These are phyloP conservation scores for Calameuta idolon DNA, from an alignment of 2,888 invertebrate genomes.

Conservation along the genomic window DNA sequence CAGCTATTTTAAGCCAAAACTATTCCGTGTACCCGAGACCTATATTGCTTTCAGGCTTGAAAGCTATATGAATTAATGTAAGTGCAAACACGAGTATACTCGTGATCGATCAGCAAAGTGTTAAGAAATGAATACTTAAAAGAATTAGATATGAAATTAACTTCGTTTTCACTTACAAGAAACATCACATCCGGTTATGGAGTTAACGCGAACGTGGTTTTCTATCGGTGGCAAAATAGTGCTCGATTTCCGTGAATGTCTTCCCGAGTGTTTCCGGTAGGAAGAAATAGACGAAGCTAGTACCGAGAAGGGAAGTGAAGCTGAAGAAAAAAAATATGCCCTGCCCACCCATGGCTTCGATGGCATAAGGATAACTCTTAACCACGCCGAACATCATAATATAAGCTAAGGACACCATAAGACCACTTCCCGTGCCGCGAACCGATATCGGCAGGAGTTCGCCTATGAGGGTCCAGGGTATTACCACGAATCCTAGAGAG, in stretches of 20 bases:
- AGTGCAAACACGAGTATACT: too few relatives aligned
- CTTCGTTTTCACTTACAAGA: background rate
- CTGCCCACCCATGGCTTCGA: conserved; percentile 64
- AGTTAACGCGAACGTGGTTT: background rate
- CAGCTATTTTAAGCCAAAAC: too few relatives aligned
- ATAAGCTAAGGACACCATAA: conserved; percentile 70
- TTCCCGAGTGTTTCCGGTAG: conserved; percentile 73
- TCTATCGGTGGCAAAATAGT: conserved; percentile 55
- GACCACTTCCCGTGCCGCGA: conserved; percentile 69
- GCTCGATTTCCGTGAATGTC: conserved; percentile 70
- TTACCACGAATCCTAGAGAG: conserved; percentile 70
- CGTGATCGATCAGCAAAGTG: too few relatives aligned
- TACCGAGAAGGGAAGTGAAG: conserved; percentile 65
- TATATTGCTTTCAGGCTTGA: too few relatives aligned
- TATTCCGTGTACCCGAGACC: too few relatives aligned
- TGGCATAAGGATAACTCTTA: conserved; percentile 69
- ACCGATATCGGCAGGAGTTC: conserved; percentile 70
- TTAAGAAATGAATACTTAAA: background rate
- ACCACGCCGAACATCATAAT: conserved; percentile 70
- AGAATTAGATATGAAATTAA: background rate
- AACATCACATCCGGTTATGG: background rate
- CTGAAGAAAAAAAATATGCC: conserved; percentile 69
- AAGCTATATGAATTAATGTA: too few relatives aligned
- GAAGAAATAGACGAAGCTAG: conserved; percentile 68
- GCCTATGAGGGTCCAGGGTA: conserved; percentile 73